Base-by-base conservation (phyloP, 2,888 invertebrate genomes). In the Drosophila recens region DNA sequence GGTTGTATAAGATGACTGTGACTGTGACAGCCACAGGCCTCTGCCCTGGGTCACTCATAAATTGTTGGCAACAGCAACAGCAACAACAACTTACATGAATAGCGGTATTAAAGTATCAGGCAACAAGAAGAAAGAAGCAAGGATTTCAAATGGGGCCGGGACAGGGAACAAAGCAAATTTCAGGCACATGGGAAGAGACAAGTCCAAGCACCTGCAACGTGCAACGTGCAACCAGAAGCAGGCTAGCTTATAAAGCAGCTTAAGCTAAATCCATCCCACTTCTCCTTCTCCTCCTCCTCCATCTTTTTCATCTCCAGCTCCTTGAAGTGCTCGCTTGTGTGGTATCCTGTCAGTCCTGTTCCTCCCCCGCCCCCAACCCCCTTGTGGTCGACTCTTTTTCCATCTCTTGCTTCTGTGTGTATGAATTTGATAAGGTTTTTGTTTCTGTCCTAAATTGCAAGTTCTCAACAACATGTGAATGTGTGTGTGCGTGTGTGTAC, bases 101-200 rank as follows among this genome's bases (percentile, higher is more conserved):
- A 67, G 82, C 65, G 80, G 86, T 57, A 87, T 87, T 83, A 83
- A 85, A 82, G 83, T 85, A 87, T 85, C 82, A 72, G 82, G 51
- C 63, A 65, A 62, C 33, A 34, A 46, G 64, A 38, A 68, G 45
- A 56, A 34, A 49, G 30, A 8, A 40, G 20, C 15, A 15, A 42
- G 42, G 8, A 2, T 40, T n/a, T n/a, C 45, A 34, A 20, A 9
- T 33, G 17, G 15, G 15, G 4, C 1, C 11, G 56, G 15, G 9
- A 13, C 4, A 20, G 20, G 34, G 9, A 20, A 30, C 56, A 75
- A 72, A 69, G 77, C 82, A 87, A 83, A 83, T 85, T 83, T 88
- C 86, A 82, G 38, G 51, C 17, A 23, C 36, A 36, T n/a, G 1
- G 36, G 11, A 4, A 13, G 17, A 15, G 15, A 36, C 23, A 27